Base-by-base conservation (phyloP, 2,113 vertebrate species). In the Campylomormyrus numenius region DNA sequence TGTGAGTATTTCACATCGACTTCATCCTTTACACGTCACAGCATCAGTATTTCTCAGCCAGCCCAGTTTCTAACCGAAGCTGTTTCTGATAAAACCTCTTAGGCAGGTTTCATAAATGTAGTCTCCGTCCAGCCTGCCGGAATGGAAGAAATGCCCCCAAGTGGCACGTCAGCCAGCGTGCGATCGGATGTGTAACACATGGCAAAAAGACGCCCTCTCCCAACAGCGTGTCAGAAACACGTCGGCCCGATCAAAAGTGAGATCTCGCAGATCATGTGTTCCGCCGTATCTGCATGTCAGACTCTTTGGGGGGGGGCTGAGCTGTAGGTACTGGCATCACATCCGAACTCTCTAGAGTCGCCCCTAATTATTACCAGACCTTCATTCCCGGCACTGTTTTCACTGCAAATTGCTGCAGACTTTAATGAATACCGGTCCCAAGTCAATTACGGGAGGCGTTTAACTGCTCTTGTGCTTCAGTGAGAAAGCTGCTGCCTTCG, bases 361-460 rank as follows among this genome's bases (percentile, higher is more conserved):
- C 19, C 39, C 17, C 19, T 85, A 85, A 85, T 85, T 21, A 48
- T 85, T 85, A 85, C 42, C 83, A 85, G 45, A 48, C 45, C 46
- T 46, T 11, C 42, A 48, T 48, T 85, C 45, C 45, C 45, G 2
- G 5, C 42, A 21, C 35, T 83, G 39, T 83, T 83, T 85, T 24
- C 39, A 85, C 35, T 85, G 83, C 45, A 24, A n/a, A 48, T 46
- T 85, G 9, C 24, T 5, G 17, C 39, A 85, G 83, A 48, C 83
- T 85, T 85, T 85, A 85, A 85, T 85, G 83, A 85, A 48, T n/a
- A n/a, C 83, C 24, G 83, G 83, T n/a, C 39, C 83, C 83, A 85
- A 24, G 83, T 10, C 83, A 46, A n/a, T 48, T 85, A 85, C 42
- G 3, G 39, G 10, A 24, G 42, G 42, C 24, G 24, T 48, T 45